Conservation (phyloP, 1,140 invertebrate genomes). For the Ips typographus region DNA sequence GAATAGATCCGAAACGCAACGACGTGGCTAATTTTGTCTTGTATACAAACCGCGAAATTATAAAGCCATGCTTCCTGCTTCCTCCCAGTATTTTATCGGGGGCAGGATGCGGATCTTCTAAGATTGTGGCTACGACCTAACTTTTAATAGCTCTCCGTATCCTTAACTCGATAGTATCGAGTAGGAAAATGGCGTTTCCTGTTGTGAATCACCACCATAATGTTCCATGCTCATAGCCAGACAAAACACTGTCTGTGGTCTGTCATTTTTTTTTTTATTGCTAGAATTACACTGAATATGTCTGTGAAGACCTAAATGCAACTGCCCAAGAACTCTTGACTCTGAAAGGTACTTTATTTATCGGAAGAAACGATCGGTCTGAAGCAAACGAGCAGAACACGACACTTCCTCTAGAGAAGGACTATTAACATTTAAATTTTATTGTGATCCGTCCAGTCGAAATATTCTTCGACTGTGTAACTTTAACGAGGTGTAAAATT, state of each 20-base stretch:
- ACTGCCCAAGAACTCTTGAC: too few relatives aligned
- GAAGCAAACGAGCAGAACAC: background rate
- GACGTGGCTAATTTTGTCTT: slow-evolving; percentile 16
- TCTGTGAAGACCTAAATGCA: too few relatives aligned
- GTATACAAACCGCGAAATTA: slow-evolving; percentile 19
- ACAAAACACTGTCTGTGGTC: too few relatives aligned
- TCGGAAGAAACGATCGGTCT: background rate
- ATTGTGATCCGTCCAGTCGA: slow-evolving; percentile 11
- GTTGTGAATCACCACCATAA: slow-evolving; percentile 1
- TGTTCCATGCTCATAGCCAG: too few relatives aligned
- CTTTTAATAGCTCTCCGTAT: slow-evolving; percentile 23
- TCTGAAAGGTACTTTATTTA: background rate
- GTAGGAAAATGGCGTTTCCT: slow-evolving; percentile 7
- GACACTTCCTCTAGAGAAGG: background rate
- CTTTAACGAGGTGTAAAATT: slow-evolving; percentile 26
- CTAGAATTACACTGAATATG: too few relatives aligned
- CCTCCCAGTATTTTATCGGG: slow-evolving; percentile 20
- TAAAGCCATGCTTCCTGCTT: slow-evolving; percentile 25
- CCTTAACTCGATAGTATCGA: slow-evolving; percentile 3
- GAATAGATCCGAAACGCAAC: slow-evolving; percentile 6
- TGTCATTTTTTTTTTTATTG: too few relatives aligned
- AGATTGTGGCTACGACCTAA: slow-evolving; percentile 5
- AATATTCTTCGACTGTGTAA: slow-evolving; percentile 7
- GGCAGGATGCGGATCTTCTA: slow-evolving; percentile 22
- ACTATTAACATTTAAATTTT: slow-evolving; percentile 6